These are phyloP conservation scores for Apomyelois bistriatella DNA, from an alignment of 2,888 invertebrate genomes.

Conservation along the genomic window DNA sequence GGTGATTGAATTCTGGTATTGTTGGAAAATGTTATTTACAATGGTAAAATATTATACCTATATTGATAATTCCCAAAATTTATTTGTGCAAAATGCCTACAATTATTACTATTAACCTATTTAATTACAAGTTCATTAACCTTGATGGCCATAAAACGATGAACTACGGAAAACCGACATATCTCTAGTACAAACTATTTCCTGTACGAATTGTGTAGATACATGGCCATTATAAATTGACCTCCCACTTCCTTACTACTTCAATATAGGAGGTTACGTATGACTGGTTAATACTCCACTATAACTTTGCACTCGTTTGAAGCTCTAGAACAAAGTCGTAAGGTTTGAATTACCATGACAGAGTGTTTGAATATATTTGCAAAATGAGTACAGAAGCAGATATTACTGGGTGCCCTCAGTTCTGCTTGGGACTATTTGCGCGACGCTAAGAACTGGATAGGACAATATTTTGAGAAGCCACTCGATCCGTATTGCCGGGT, in stretches of 20 bases:
- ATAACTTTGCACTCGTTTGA: neutral
- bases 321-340: conserved; percentile 6
- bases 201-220: conserved; percentile 28
- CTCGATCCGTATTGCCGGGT: conserved; percentile 14
- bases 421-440: conserved; percentile 20
- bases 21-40: no score
- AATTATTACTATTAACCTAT: neutral
- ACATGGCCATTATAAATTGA: conserved; percentile 22
- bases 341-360: conserved; percentile 11
- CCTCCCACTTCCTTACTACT: conserved; percentile 17
- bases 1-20: no score
- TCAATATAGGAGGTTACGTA: conserved; percentile 7
- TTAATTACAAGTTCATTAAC: conserved; percentile 16
- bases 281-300: conserved; percentile 18
- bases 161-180: conserved; percentile 25
- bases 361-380: conserved; percentile 3
- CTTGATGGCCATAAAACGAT: conserved; percentile 20
- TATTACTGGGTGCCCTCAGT: conserved; percentile 21
- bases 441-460: conserved; percentile 17
- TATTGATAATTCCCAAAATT: no score
- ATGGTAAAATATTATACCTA: no score
- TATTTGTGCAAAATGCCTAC: no score
- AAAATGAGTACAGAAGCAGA: conserved; percentile 19
- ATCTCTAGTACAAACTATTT: conserved; percentile 30
- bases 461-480: conserved; percentile 18